Evolutionary conservation across 2,888 invertebrate species (phyloP), one percentile per base, ranked within the genome.

Genomic region (Melolontha melolontha): DNA sequence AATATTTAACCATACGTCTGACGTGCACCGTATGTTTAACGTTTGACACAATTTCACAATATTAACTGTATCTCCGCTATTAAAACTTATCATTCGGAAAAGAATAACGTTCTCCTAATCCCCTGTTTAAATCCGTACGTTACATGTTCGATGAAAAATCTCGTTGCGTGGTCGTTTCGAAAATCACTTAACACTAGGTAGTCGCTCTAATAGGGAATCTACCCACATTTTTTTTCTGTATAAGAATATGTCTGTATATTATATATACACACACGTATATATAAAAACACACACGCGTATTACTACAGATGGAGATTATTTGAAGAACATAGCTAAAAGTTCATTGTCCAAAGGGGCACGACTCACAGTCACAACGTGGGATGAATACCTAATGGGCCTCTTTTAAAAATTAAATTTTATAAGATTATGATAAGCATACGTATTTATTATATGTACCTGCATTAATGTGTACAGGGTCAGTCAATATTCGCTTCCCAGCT

Each of bases 261-360:
- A 34, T 34, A 27, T 22, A 50, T 5, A 50, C 27, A 47, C 8
- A 47, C 17, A 49, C 10, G 49, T 49, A 50, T 11, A 16, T 50
- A 17, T 50, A 50, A 11, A 14, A 14, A 22, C 4, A 50, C 14
- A 50, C 5, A 7, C 7, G n/a, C 27, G 7, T 2, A 14, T 11
- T 34, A 10, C 16, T 27, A 54, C 41, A 11, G 8, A 14, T 41
- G 12, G 7, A n/a, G n/a, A 7, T 17, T 41, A 14, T 12, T 7
- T 17, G 16, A 57, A 7, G 40, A 57, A 17, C 4, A 17, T 47
- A 29, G 10, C 10, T 34, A 17, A 17, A 66, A 73, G 73, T 73
- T 73, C 73, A 70, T 70, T 71, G 73, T 71, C 73, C 71, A 73
- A 42, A 47, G 42, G 40, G 39, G 47, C 34, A 52, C 64, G 64